Percentiles rank a stretch among this genome's conserved stretches.
Evolutionary conservation across 2,888 invertebrate species (phyloP).

Genomic region (Epistrophe eligans): DNA sequence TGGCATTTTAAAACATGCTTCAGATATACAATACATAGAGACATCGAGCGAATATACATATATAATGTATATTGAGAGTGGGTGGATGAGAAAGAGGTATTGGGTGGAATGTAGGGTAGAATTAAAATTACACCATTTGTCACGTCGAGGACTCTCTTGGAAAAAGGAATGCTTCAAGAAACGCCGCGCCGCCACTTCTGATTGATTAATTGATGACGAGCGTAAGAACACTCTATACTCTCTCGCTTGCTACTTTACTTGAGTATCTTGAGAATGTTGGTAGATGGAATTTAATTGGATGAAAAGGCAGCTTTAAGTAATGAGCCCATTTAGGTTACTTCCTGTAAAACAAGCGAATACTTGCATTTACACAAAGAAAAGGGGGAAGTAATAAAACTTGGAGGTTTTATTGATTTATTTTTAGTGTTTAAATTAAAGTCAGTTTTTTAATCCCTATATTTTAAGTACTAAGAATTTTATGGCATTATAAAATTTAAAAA

Average conservation of each 20-base stretch:
- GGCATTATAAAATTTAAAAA: neutral
- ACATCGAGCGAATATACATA: neutral
- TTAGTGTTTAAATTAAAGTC: neutral
- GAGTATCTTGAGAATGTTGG: constrained; percentile 28
- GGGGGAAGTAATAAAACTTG: constrained; percentile 11
- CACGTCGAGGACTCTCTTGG: constrained; percentile 42
- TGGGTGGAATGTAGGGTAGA: constrained; percentile 9
- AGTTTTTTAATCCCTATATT: neutral
- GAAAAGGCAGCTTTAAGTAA: constrained; percentile 45
- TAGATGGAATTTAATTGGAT: constrained; percentile 45
- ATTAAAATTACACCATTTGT: constrained; percentile 70
- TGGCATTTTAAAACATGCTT: constrained; percentile 52
- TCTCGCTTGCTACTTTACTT: constrained; percentile 43
- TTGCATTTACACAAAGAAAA: constrained; percentile 16
- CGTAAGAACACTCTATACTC: constrained; percentile 45
- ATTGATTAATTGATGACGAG: constrained; percentile 74
- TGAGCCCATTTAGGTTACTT: constrained; percentile 44
- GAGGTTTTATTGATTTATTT: constrained; percentile 1
- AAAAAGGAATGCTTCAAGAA: constrained; percentile 41
- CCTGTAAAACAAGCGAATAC: constrained; percentile 14
- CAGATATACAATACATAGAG: constrained; percentile 17
- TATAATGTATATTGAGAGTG: neutral
- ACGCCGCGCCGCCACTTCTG: constrained; percentile 49
- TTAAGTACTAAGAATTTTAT: neutral
- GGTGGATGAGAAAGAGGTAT: neutral